Conservation (phyloP, 2,113 vertebrate species). For the Prunella fulvescens region DNA sequence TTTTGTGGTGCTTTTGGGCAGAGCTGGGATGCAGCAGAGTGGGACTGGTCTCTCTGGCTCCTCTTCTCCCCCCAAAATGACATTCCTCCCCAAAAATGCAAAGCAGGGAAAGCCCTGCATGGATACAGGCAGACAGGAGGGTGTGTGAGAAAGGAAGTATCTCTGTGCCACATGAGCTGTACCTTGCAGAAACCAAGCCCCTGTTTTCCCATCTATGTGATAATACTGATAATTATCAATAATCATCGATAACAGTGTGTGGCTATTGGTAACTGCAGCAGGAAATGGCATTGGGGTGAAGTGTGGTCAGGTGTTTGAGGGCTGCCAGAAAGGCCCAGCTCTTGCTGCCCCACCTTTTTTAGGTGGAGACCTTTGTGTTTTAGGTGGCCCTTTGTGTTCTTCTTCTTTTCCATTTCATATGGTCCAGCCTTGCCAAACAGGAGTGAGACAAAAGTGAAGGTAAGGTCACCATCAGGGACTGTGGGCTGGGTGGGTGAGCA, state of each 20-base stretch:
- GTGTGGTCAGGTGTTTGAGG: neutral
- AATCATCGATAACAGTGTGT: rapidly evolving
- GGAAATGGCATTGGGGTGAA: neutral
- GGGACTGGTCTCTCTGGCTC: neutral
- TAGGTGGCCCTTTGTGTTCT: neutral
- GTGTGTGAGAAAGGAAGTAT: neutral
- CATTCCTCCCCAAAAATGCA: neutral
- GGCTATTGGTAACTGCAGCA: neutral
- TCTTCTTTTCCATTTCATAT: neutral
- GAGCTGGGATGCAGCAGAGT: neutral
- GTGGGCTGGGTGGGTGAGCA: neutral
- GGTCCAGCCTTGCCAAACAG: neutral
- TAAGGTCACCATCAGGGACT: rapidly evolving
- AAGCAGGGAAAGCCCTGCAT: neutral
- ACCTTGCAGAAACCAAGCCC: neutral
- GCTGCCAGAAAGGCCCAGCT: neutral
- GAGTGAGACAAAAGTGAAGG: neutral
- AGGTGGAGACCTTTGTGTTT: neutral
- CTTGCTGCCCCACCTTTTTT: neutral
- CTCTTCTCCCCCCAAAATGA: neutral
- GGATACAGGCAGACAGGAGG: neutral
- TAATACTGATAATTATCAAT: neutral
- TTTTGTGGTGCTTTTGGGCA: rapidly evolving
- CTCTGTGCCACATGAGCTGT: rapidly evolving
- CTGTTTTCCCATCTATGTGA: neutral